Evolutionary conservation across 1,140 invertebrate species (phyloP).

Genomic region (Calliopsis andreniformis): DNA sequence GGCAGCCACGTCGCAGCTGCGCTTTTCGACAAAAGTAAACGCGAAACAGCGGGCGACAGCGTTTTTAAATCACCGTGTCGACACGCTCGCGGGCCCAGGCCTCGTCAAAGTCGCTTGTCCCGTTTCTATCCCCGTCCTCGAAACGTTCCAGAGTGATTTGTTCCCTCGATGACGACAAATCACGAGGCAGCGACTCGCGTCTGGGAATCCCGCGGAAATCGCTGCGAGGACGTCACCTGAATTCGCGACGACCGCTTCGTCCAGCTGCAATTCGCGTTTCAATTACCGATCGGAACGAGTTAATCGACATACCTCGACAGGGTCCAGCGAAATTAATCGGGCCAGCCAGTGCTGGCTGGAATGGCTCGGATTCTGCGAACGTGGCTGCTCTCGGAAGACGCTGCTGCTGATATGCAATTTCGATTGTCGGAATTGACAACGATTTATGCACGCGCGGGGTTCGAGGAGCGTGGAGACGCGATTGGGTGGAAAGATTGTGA

Average conservation of each 20-base stretch:
- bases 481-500: too few relatives aligned
- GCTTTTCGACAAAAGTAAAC: background rate
- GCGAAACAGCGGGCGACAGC: background rate
- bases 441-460: background rate
- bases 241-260: background rate
- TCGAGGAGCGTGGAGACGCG: too few relatives aligned
- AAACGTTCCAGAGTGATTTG: background rate
- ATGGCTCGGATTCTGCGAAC: constrained; percentile 26
- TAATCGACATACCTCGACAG: constrained; percentile 5
- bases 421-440: constrained; percentile 25
- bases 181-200: background rate
- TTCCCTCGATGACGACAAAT: background rate
- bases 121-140: background rate
- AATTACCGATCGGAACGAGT: constrained; percentile 23
- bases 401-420: constrained; percentile 67
- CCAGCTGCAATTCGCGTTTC: constrained; percentile 13
- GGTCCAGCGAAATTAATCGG: constrained; percentile 37
- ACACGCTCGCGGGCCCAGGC: background rate
- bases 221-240: background rate
- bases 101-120: background rate
- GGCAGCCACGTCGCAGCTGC: too few relatives aligned
- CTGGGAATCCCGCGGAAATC: too few relatives aligned
- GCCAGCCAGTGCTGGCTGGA: constrained; percentile 33
- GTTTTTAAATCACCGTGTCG: background rate
- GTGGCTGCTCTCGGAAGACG: constrained; percentile 50